Base-by-base conservation (phyloP, 1,140 invertebrate species). In the Cotesia glomerata region DNA sequence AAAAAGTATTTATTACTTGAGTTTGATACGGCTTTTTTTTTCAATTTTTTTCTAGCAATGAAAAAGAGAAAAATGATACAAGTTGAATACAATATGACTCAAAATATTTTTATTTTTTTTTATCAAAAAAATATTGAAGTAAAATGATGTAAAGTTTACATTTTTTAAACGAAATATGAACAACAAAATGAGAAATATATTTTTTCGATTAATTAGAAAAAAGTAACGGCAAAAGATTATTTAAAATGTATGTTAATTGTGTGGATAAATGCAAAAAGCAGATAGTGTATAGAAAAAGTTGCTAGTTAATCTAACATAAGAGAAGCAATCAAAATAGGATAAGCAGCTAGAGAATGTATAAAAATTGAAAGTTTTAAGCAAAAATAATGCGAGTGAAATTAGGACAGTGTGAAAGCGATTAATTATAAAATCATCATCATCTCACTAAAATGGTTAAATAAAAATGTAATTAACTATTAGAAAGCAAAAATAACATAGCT, bases 1-100 rank as follows among this genome's bases (percentile, higher is more conserved):
- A 56, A 74, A 70, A 62, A 76, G 69, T 59, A 11, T 69, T 16
- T 59, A 64, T 35, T 32, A 66, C 70, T 72, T 63, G 52, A 59
- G 63, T 72, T 34, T 18, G 26, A 11, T 45, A 49, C 70, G 51
- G 66, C 62, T 72, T 62, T 72, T 71, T 45, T 9, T 26, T 26
- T 49, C 26, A 26, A 26, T 26, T 26, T 51, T 35, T 39, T 45
- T 45, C 2, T 45, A 45, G 39, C 11, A 45, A 39, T 36, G 34
- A 65, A 64, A 65, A 58, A 67, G 52, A 70, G 35, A 49, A 65
- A 16, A 65, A 14, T 35, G 26, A 51, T 2, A 54, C 4, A 34
- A 34, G n/a, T 51, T 35, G 45, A 71, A 45, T 14, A 39, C 49
- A 13, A 51, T n/a, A 14, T 34, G 26, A 49, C 26, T 9, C 45